phyloP scores from a whole-genome alignment of 2,113 vertebrate genomes.

The Eupsittula cactorum region DNA sequence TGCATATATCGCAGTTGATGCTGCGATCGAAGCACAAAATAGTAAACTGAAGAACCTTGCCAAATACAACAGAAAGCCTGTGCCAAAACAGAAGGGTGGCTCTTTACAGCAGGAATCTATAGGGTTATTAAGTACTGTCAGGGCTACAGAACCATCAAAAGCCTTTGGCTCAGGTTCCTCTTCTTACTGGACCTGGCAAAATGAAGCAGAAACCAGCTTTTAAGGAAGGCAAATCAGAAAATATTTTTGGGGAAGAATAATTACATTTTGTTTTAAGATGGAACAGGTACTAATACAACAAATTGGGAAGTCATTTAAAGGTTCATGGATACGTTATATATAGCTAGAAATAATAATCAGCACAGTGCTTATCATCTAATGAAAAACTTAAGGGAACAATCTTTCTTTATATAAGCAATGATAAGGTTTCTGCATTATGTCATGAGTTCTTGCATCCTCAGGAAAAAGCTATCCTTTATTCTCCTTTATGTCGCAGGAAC shows the following conservation, averaged over 20 bases:
- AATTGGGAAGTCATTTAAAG: neutral
- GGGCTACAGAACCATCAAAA: neutral
- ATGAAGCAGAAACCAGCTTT: neutral
- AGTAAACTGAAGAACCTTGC: neutral
- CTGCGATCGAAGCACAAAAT: neutral
- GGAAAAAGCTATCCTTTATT: neutral
- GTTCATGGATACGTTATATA: neutral
- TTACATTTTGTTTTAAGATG: neutral
- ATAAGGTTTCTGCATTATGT: neutral
- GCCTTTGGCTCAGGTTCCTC: neutral
- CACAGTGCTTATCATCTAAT: neutral
- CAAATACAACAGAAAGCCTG: neutral
- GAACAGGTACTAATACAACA: neutral
- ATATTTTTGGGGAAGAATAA: neutral
- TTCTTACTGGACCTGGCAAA: neutral
- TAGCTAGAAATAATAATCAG: neutral
- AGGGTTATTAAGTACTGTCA: neutral
- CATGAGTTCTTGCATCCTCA: neutral
- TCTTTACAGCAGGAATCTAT: neutral
- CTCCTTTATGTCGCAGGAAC: neutral
- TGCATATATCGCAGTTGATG: neutral
- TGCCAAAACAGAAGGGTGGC: neutral
- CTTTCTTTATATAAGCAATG: neutral
- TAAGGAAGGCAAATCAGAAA: neutral
- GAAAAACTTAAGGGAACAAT: neutral